phyloP scores from a whole-genome alignment of 2,797 vertebrate species.

The Stomatorhinus walkeri region DNA sequence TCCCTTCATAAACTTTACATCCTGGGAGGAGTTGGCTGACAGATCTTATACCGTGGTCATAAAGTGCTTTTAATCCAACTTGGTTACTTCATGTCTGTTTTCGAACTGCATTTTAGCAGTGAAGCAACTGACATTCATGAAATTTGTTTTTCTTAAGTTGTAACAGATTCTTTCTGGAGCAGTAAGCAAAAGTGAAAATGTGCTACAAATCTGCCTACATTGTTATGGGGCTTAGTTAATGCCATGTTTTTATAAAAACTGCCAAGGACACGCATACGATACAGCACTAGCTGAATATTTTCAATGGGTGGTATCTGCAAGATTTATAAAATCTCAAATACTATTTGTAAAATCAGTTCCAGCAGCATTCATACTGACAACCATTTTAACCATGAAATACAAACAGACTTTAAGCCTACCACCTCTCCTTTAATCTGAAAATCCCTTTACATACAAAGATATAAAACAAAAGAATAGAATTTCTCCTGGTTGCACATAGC shows the following conservation, averaged over 20 bases:
- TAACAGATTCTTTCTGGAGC: neutral
- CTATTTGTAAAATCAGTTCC: conserved; percentile 31
- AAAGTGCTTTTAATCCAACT: conserved; percentile 79
- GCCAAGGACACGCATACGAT: conserved; percentile 7
- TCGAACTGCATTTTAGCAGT: neutral
- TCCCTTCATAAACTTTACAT: conserved; percentile 33
- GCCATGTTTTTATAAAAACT: conserved; percentile 19
- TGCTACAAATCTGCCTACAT: conserved; percentile 28
- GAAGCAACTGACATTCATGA: neutral
- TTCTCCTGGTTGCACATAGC: conserved; percentile 53
- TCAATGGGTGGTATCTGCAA: conserved; percentile 13
- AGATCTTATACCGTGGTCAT: conserved; percentile 52
- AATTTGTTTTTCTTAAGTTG: neutral
- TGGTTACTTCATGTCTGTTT: neutral
- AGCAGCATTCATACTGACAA: conserved; percentile 43
- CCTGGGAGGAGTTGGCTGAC: conserved; percentile 30
- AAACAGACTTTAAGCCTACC: conserved; percentile 29
- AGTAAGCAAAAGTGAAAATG: conserved; percentile 29
- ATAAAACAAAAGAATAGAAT: conserved; percentile 35
- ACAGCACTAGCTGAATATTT: conserved; percentile 16
- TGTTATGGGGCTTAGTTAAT: conserved; percentile 26
- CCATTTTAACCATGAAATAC: conserved; percentile 26
- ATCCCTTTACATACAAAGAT: conserved; percentile 37
- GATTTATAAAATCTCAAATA: conserved; percentile 45
- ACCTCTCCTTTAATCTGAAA: conserved; percentile 41